Base-by-base conservation (phyloP, 2,113 vertebrate genomes). In the Glareola pratincola region DNA sequence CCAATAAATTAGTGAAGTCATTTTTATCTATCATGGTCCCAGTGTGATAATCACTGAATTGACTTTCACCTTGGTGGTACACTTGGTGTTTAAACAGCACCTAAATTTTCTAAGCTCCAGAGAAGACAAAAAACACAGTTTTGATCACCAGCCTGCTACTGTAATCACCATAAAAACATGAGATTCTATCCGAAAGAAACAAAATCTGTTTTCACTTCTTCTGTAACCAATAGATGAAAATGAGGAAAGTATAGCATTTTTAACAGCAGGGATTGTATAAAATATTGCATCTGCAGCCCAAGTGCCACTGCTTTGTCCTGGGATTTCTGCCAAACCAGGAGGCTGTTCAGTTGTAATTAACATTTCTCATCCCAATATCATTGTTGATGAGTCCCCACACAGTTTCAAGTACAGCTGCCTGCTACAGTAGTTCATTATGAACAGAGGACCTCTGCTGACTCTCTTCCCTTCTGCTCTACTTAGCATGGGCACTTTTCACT, bases 301-400 rank as follows among this genome's bases (percentile, higher is more conserved):
- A 92, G 71, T 82, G 79, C 66, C 80, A 92, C 62, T 0, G 21
- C 62, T 97, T 97, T 93, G 88, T 93, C 94, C 90, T 90, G 66
- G 93, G 93, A 97, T 79, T 94, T 88, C 88, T 96, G 95, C 94
- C 94, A 97, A 94, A 92, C 47, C 62, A 94, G 50, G 80, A 97
- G 86, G 27, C 86, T 93, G 76, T 95, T 93, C 8, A 3, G 53
- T 79, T 82, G 73, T 91, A 94, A 96, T 96, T 95, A 93, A 97
- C 83, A 94, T 96, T 97, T 94, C 80, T 95, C 87, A 90, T 95
- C 85, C 75, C 54, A 81, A 10, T 82, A 88, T 95, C 85, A 56
- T 90, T 90, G 89, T 57, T 93, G 90, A 93, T 90, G 91, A 96
- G 74, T 95, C 91, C 91, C 88, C 47, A 82, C 32, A 62, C 66